Conservation (phyloP, 1,140 invertebrate genomes). For the Asobara japonica region DNA sequence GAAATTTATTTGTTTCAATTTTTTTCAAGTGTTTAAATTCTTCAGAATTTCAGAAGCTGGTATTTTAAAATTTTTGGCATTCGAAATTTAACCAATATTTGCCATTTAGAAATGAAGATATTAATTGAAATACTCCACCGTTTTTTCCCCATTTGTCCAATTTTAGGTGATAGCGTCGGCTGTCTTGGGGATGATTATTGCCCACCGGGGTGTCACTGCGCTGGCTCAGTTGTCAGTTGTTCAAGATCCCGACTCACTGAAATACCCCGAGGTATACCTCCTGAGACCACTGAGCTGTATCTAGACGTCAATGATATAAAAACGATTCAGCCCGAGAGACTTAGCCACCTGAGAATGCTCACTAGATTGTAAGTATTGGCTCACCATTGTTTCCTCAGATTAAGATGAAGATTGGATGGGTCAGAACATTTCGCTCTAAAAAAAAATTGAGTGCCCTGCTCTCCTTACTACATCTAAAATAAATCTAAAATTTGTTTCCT, state of each 20-base stretch:
- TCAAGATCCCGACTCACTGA: conserved; percentile 85
- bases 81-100: too few species aligned
- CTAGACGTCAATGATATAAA: conserved; percentile 96
- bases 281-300: conserved; percentile 97
- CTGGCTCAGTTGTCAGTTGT: conserved; percentile 94
- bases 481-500: too few species aligned
- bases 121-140: too few species aligned
- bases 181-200: conserved; percentile 91
- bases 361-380: conserved; percentile 83
- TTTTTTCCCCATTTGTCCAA: too few species aligned
- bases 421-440: background rate
- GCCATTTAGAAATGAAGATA: too few species aligned
- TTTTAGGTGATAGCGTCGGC: conserved; percentile 79
- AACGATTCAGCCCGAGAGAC: conserved; percentile 83
- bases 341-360: conserved; percentile 87
- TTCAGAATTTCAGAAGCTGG: too few species aligned
- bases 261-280: conserved; percentile 90
- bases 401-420: conserved; percentile 5
- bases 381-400: conserved; percentile 13
- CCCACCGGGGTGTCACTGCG: conserved; percentile 91
- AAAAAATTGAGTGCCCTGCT: too few species aligned
- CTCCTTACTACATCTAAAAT: too few species aligned
- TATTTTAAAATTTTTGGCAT: too few species aligned
- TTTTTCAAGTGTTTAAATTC: too few species aligned
- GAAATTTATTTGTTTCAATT: too few species aligned